A percentile compares a stretch with the other conserved stretches of the same genome.
Evolutionary conservation across 2,113 vertebrate genomes (phyloP).

Genomic region (Microcebus jonahi): DNA sequence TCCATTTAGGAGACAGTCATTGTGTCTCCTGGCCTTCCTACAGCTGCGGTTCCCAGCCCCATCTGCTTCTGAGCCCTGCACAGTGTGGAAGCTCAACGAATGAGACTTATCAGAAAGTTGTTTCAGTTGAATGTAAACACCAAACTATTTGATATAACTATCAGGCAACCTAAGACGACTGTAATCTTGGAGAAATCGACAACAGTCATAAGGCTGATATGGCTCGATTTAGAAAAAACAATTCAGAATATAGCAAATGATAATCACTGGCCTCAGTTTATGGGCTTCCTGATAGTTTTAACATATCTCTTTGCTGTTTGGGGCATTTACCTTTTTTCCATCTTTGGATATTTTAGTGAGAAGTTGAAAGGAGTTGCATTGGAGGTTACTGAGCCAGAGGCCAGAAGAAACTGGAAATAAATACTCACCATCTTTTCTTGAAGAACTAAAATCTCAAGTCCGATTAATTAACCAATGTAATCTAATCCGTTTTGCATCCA

Average conservation of each 20-base stretch:
- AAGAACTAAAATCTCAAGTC: not conserved
- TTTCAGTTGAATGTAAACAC: not conserved
- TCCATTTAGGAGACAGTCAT: not conserved
- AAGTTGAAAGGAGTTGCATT: not conserved
- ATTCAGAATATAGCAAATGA: not conserved
- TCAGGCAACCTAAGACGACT: not conserved
- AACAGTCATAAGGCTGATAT: not conserved
- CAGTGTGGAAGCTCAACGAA: not conserved
- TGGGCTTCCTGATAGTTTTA: not conserved
- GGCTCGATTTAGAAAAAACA: not conserved
- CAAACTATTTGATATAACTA: not conserved
- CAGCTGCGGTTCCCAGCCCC: not conserved
- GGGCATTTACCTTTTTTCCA: not conserved
- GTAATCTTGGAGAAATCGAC: not conserved
- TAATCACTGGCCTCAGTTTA: not conserved
- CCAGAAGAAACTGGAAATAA: conserved; percentile 31
- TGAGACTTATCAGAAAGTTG: not conserved
- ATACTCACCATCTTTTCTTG: not conserved
- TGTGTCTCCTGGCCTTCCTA: not conserved
- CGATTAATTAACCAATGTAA: not conserved
- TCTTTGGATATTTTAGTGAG: conserved; percentile 38
- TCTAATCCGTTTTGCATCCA: not conserved
- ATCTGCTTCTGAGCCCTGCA: not conserved
- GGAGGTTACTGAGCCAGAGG: not conserved
- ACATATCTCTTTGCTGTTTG: conserved; percentile 51